These are phyloP conservation scores for Antechinus flavipes DNA, from an alignment of 2,113 vertebrate genomes.

Conservation along the genomic window DNA sequence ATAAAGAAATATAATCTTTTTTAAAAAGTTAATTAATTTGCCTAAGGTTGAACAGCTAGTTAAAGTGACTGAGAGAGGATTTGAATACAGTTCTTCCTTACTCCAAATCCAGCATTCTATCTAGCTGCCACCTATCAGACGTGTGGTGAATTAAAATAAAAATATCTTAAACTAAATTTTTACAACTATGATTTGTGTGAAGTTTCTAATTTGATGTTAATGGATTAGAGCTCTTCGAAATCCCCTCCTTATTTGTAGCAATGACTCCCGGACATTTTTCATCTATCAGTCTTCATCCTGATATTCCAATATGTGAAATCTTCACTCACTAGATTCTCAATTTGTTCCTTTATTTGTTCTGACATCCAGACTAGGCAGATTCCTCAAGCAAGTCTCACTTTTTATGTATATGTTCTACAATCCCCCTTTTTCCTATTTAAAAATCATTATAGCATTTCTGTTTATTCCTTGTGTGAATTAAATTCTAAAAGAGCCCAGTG, in stretches of 20 bases:
- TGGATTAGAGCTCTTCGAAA: neutral
- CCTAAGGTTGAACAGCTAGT: neutral
- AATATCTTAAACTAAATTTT: neutral
- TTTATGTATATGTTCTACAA: neutral
- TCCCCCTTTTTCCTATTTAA: neutral
- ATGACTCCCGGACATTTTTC: neutral
- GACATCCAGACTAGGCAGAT: neutral
- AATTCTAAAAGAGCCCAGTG: neutral
- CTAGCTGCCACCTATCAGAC: too few species aligned
- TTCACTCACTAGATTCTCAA: neutral
- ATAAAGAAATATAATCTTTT: too few species aligned
- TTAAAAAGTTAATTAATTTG: neutral
- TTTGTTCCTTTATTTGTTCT: neutral
- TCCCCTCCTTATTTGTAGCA: neutral
- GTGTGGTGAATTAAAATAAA: neutral
- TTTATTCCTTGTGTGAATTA: neutral
- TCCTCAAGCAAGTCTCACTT: neutral
- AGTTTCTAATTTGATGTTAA: neutral
- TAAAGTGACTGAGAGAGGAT: neutral
- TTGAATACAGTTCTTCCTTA: neutral
- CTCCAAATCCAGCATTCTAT: neutral
- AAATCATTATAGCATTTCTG: neutral
- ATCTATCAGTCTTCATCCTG: neutral
- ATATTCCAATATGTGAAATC: neutral
- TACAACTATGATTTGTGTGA: neutral